A percentile compares a stretch with the other conserved stretches of the same genome.
Conservation (phyloP, 2,797 vertebrate species). For the Cynopterus sphinx region DNA sequence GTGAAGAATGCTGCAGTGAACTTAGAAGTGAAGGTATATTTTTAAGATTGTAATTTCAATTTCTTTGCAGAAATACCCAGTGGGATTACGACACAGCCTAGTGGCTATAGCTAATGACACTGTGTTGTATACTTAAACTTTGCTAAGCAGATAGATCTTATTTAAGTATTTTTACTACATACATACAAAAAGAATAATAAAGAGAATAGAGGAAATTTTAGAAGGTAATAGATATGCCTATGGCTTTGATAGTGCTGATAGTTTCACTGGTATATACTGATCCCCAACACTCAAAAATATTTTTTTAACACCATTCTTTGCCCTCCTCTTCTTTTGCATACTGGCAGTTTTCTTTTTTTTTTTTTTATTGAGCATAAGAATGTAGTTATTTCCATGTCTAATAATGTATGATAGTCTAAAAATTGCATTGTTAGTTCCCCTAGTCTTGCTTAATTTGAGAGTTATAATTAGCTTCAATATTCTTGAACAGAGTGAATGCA, state of each 20-base stretch:
- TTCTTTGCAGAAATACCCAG: not conserved
- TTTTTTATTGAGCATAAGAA: not conserved
- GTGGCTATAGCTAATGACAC: not conserved
- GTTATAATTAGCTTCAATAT: slow-evolving; percentile 61
- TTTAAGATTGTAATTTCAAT: not conserved
- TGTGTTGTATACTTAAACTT: not conserved
- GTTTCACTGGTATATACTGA: not conserved
- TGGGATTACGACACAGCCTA: not conserved
- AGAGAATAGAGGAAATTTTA: not conserved
- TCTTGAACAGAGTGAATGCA: slow-evolving; percentile 56
- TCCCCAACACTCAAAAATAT: not conserved
- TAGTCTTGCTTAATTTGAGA: not conserved
- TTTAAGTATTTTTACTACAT: not conserved
- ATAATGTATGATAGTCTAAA: slow-evolving; percentile 53
- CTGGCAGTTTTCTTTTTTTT: not conserved
- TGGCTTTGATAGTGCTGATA: not conserved
- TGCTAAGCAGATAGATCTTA: not conserved
- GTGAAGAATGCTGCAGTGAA: not conserved
- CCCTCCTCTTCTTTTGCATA: not conserved
- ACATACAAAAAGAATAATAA: not conserved
- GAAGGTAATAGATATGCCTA: not conserved
- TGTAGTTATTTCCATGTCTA: not conserved
- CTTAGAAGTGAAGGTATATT: not conserved
- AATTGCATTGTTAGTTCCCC: slow-evolving; percentile 32
- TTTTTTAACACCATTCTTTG: not conserved